Percentiles rank a stretch among this genome's conserved stretches.
phyloP scores from a whole-genome alignment of 1,140 invertebrate genomes.

The Thrips palmi region DNA sequence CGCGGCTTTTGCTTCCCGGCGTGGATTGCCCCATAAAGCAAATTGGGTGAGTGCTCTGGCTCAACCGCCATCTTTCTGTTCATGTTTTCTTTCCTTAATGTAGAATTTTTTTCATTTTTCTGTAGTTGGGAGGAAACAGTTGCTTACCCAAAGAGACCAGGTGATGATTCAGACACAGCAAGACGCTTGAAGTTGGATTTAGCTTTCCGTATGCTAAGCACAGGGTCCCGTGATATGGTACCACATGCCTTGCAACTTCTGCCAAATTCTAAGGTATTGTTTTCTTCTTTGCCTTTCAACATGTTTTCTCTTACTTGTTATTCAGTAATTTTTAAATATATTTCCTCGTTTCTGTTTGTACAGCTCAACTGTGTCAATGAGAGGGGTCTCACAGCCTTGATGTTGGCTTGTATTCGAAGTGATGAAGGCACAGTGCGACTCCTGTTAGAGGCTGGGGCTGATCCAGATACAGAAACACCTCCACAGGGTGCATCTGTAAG shows the following conservation, averaged over 20 bases:
- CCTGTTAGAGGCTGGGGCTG: constrained; percentile 30
- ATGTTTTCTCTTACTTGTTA: constrained; percentile 5
- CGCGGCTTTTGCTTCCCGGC: constrained; percentile 62
- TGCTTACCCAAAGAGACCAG: constrained; percentile 23
- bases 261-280: constrained; percentile 40
- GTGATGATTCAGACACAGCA: constrained; percentile 34
- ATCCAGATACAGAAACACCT: constrained; percentile 28
- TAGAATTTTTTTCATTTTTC: constrained; percentile 7
- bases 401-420: constrained; percentile 59
- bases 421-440: constrained; percentile 51
- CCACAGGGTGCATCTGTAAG: constrained; percentile 25
- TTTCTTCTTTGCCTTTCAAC: no score
- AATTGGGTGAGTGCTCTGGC: constrained; percentile 27
- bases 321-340: background rate
- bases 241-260: constrained; percentile 56
- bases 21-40: constrained; percentile 70
- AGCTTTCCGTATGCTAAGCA: constrained; percentile 59
- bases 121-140: constrained; percentile 29
- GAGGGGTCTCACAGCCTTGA: constrained; percentile 57
- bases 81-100: background rate
- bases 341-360: constrained; percentile 1
- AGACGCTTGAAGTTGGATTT: constrained; percentile 49
- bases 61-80: no score
- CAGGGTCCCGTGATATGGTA: constrained; percentile 55
- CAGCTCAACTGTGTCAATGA: constrained; percentile 55